Percentiles rank a stretch among this genome's conserved stretches.
Evolutionary conservation across 2,797 vertebrate genomes (phyloP).

Genomic region (Nothura maculosa): DNA sequence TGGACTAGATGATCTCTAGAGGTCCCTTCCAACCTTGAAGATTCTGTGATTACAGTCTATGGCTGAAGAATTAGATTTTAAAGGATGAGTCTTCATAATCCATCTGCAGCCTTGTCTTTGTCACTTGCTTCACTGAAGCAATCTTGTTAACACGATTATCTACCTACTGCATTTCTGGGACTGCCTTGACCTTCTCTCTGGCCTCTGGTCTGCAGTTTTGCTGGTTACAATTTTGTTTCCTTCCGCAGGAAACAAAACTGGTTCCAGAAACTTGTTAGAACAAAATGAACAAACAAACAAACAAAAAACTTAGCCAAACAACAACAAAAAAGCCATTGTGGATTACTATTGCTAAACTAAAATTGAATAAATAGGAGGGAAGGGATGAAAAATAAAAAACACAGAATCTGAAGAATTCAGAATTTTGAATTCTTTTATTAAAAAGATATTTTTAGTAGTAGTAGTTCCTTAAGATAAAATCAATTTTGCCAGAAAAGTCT

Average conservation of each 20-base stretch:
- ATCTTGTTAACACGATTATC: accelerated
- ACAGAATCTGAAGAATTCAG: background rate
- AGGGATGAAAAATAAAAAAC: background rate
- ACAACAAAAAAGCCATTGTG: background rate
- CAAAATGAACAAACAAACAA: too few species aligned
- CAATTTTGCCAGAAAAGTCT: background rate
- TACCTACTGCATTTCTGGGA: background rate
- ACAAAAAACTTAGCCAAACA: too few species aligned
- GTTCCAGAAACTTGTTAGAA: background rate
- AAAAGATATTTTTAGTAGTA: background rate
- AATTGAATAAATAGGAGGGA: background rate
- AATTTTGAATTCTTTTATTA: background rate
- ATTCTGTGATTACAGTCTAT: too few species aligned
- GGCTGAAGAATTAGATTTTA: background rate
- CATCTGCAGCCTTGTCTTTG: background rate
- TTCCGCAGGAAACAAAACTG: background rate
- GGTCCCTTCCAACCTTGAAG: too few species aligned
- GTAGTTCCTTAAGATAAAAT: background rate
- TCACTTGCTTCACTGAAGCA: accelerated
- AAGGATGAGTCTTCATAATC: background rate
- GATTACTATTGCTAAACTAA: background rate
- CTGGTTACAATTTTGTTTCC: background rate
- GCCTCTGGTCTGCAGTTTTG: background rate
- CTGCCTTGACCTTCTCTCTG: background rate
- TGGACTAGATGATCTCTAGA: too few species aligned